Evolutionary conservation across 64 coral and sea anemone genomes (phyloP), one percentile per base, ranked within the genome.

Genomic region (Dendronephthya gigantea): DNA sequence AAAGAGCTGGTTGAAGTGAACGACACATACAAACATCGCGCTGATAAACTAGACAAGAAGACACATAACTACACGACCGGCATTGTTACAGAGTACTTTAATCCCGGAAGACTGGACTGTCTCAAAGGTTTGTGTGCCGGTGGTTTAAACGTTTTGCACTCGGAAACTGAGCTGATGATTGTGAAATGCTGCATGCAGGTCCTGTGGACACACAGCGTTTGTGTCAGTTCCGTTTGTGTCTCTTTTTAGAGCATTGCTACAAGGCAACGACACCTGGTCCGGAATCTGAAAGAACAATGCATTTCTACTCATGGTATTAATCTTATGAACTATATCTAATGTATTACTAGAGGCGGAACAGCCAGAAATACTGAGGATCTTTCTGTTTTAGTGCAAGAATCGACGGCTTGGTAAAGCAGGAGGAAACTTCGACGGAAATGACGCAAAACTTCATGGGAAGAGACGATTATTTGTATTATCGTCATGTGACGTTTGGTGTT

Each of bases 281-380:
- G 33, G 94, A 97, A 75, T 89, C 94, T 23, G 94, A 97, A 48
- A 90, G 94, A 91, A 91, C 81, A 52, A 97, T 97, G 91, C 68
- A 34, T 38, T 97, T 97, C 84, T 97, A 97, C 38, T 93, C 89
- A 16, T 91, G 94, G 94, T 97, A 88, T 4, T 55, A n/a, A n/a
- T n/a, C n/a, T n/a, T n/a, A n/a, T n/a, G n/a, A n/a, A n/a, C n/a
- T n/a, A n/a, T n/a, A n/a, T n/a, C n/a, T n/a, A n/a, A n/a, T n/a
- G n/a, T n/a, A n/a, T n/a, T n/a, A n/a, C n/a, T n/a, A n/a, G n/a
- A n/a, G n/a, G n/a, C n/a, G n/a, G n/a, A n/a, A n/a, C n/a, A n/a
- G n/a, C n/a, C n/a, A n/a, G n/a, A n/a, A n/a, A 16, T 40, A 84
- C 38, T 49, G 16, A 32, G 27, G 22, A 49, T 15, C 22, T 28